These are phyloP conservation scores for Phaonia tiefii DNA, from an alignment of 2,888 invertebrate genomes.

Conservation along the genomic window DNA sequence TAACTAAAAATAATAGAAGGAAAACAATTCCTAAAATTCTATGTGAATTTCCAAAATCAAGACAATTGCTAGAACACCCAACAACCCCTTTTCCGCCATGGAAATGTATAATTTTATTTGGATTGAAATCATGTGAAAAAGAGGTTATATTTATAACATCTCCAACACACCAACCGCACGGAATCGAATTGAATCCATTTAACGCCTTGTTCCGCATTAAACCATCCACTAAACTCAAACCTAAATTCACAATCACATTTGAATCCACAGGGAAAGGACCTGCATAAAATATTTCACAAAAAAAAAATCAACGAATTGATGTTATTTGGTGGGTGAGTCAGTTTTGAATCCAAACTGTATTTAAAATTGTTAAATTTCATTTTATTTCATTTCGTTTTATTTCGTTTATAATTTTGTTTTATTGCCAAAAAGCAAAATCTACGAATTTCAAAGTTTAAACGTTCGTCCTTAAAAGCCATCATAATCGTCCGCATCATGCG, in stretches of 20 bases:
- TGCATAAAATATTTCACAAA: conserved; percentile 19
- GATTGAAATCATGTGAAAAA: not conserved
- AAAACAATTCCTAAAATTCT: conserved; percentile 19
- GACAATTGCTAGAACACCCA: conserved; percentile 5
- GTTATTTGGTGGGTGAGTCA: conserved; percentile 57
- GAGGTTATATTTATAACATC: conserved; percentile 15
- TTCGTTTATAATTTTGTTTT: conserved; percentile 60
- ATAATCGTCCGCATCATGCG: conserved; percentile 37
- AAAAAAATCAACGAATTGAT: conserved; percentile 56
- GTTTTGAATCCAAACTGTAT: conserved; percentile 49
- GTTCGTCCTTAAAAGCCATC: conserved; percentile 1
- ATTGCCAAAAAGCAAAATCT: conserved; percentile 23
- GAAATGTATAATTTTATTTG: not conserved
- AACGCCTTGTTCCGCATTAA: conserved; percentile 15
- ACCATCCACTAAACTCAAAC: conserved; percentile 10
- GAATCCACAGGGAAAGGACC: not conserved
- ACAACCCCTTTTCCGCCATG: conserved; percentile 16
- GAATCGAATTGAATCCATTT: conserved; percentile 10
- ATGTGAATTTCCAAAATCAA: conserved; percentile 29
- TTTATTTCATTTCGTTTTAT: conserved; percentile 45
- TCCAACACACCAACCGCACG: not conserved
- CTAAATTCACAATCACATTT: conserved; percentile 6
- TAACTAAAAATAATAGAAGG: conserved; percentile 47
- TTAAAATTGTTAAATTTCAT: conserved; percentile 47
- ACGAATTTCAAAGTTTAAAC: no score